phyloP scores from a whole-genome alignment of 2,113 vertebrate genomes.

The Paratilapia polleni region DNA sequence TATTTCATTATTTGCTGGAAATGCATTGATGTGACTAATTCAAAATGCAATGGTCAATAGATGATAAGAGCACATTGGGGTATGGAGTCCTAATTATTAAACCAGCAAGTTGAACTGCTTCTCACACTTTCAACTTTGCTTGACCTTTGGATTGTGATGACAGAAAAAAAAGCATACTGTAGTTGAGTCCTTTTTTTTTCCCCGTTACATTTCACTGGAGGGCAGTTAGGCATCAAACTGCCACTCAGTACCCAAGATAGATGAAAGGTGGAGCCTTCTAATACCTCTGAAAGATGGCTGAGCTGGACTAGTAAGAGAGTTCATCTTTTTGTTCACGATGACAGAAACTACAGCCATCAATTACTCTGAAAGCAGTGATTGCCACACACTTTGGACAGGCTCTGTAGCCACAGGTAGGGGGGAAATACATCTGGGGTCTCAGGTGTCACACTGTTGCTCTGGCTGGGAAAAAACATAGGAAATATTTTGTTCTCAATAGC shows the following conservation, averaged over 20 bases:
- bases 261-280: not conserved
- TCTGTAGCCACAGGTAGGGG: not conserved
- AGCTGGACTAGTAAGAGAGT: conserved; percentile 21
- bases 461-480: conserved; percentile 2
- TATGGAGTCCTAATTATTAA: not conserved
- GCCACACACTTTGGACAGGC: not conserved
- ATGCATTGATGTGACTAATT: not conserved
- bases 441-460: conserved; percentile 26
- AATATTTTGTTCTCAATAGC: conserved; percentile 17
- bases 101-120: not conserved
- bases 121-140: not conserved
- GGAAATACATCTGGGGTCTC: conserved; percentile 10
- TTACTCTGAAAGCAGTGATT: conserved; percentile 6
- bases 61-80: no score
- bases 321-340: not conserved
- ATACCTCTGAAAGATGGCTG: not conserved
- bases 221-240: conserved; percentile 1
- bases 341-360: conserved; percentile 11
- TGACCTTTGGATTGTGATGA: not conserved
- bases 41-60: not conserved
- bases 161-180: not conserved
- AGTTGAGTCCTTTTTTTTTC: not conserved
- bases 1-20: no score
- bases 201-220: not conserved
- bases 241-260: not conserved